Percentiles rank a stretch among this genome's conserved stretches.
Evolutionary conservation across 2,797 vertebrate species (phyloP).

Genomic region (Onychomys torridus): DNA sequence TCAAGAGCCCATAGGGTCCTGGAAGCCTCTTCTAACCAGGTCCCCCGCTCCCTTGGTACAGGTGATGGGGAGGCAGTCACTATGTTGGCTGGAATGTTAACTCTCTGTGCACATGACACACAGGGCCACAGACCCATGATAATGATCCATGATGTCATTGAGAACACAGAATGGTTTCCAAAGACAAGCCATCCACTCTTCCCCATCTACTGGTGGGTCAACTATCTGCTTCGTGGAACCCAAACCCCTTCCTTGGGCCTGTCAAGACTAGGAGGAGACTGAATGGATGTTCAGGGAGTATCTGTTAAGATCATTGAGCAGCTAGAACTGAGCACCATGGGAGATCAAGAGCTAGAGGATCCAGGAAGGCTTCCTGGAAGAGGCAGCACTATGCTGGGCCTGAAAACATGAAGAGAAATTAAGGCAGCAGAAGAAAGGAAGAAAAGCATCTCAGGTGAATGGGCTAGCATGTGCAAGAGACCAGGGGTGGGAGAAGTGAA

Average conservation of each 20-base stretch:
- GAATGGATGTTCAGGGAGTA: neutral
- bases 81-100: neutral
- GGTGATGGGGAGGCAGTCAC: neutral
- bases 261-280: neutral
- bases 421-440: neutral
- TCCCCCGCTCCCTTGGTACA: neutral
- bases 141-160: rapidly evolving
- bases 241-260: neutral
- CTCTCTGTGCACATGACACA: too few species aligned
- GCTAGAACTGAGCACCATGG: neutral
- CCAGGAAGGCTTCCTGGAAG: slow-evolving; percentile 27
- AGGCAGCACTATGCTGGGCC: neutral
- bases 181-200: neutral
- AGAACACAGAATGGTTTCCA: neutral
- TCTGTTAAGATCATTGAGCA: neutral
- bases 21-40: neutral
- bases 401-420: neutral
- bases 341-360: neutral
- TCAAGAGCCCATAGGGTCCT: neutral
- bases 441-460: neutral
- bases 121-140: neutral
- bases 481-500: neutral
- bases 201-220: too few species aligned
- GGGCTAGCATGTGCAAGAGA: neutral
- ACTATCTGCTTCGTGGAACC: neutral